Evolutionary conservation across 35 echinoderm and acorn worm genomes (phyloP).

Genomic region (Holothuria glaberrima): DNA sequence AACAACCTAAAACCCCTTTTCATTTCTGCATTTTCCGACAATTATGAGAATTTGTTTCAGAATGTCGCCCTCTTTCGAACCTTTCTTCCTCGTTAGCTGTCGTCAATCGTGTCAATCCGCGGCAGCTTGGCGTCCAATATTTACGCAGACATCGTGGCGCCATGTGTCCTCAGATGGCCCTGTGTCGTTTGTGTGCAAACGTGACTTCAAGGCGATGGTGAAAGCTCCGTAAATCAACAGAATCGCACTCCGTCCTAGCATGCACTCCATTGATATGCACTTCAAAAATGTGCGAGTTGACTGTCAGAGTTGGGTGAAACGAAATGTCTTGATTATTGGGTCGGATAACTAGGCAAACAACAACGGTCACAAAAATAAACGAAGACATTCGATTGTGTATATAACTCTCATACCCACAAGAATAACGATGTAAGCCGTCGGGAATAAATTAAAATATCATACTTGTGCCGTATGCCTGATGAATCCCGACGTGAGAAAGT

Average conservation of each 20-base stretch:
- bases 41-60: not conserved
- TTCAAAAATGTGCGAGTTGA: too few species aligned
- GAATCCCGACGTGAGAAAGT: not conserved
- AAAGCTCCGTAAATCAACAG: conserved; percentile 42
- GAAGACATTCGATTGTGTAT: not conserved
- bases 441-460: conserved; percentile 10
- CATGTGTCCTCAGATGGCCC: conserved; percentile 52
- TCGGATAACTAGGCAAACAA: conserved; percentile 49
- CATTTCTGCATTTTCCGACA: too few species aligned
- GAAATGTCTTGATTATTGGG: conserved; percentile 45
- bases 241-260: conserved; percentile 10
- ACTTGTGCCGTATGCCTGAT: not conserved
- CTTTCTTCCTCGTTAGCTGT: not conserved
- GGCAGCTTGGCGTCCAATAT: conserved; percentile 46
- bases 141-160: conserved; percentile 46
- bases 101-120: conserved; percentile 45
- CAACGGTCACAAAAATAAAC: conserved; percentile 19
- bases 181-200: conserved; percentile 52
- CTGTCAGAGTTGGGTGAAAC: not conserved
- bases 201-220: conserved; percentile 47
- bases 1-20: too few species aligned
- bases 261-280: conserved; percentile 8
- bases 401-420: not conserved
- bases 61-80: conserved; percentile 16
- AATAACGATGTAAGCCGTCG: not conserved